phyloP scores from a whole-genome alignment of 2,888 invertebrate species.

The Crematogaster levior region DNA sequence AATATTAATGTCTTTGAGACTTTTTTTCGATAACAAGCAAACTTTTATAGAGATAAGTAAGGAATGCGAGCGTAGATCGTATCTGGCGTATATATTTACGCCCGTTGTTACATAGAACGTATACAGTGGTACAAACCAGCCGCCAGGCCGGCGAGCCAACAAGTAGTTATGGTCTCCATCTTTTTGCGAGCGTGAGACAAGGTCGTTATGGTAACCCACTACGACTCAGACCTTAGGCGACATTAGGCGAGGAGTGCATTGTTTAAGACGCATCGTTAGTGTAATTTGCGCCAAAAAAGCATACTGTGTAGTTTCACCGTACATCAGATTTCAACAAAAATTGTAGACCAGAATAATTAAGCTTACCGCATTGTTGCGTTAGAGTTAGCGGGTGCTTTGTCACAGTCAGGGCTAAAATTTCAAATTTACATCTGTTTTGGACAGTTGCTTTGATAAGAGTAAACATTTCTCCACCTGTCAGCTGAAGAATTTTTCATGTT shows the following conservation, averaged over 20 bases:
- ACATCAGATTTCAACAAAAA: conserved; percentile 44
- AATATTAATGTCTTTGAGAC: conserved; percentile 18
- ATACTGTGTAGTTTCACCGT: neutral
- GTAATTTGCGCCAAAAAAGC: conserved; percentile 37
- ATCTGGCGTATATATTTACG: conserved; percentile 56
- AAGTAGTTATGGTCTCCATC: conserved; percentile 42
- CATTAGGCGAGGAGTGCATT: conserved; percentile 34
- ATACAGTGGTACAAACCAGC: conserved; percentile 68
- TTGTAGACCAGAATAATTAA: conserved; percentile 30
- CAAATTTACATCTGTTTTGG: conserved; percentile 2
- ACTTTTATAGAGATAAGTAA: conserved; percentile 25
- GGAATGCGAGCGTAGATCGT: neutral
- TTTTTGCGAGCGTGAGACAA: conserved; percentile 52
- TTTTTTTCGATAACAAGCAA: conserved; percentile 17
- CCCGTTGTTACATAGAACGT: conserved; percentile 67
- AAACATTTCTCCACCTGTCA: neutral
- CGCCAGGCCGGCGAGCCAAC: conserved; percentile 40
- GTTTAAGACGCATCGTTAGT: conserved; percentile 48
- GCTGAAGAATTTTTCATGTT: neutral
- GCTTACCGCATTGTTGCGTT: conserved; percentile 16
- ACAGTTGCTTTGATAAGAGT: neutral
- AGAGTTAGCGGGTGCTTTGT: conserved; percentile 18
- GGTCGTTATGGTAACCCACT: conserved; percentile 55
- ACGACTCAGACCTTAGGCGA: neutral
- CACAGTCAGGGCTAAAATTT: conserved; percentile 21